These are phyloP conservation scores for Drosophila oshimai DNA, from an alignment of 1,140 invertebrate species.

Conservation along the genomic window DNA sequence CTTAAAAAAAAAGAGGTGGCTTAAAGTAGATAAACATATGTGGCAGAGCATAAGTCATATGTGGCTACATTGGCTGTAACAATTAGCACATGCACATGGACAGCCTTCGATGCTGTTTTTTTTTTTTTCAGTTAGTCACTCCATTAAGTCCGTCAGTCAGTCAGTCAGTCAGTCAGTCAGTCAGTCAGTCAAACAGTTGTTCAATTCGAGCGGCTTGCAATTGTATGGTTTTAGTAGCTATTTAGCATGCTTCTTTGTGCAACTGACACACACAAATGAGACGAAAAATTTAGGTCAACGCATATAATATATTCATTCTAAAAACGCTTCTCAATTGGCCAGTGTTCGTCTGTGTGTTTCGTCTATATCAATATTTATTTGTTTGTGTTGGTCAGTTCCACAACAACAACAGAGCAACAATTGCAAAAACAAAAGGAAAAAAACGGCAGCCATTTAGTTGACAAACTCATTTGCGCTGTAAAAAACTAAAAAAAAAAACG, in stretches of 20 bases:
- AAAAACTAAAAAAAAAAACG: background rate
- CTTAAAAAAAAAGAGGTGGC: background rate
- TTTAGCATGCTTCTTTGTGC: conserved; percentile 45
- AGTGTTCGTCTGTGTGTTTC: background rate
- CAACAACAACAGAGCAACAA: background rate
- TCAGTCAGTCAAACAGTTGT: conserved; percentile 3
- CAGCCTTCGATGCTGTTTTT: conserved; percentile 23
- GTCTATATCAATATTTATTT: conserved; percentile 30
- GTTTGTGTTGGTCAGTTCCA: conserved; percentile 21
- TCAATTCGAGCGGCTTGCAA: conserved; percentile 10
- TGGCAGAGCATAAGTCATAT: conserved; percentile 1
- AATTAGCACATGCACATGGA: conserved; percentile 29
- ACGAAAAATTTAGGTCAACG: conserved; percentile 37
- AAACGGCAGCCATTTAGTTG: conserved; percentile 9
- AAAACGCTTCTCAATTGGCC: conserved; percentile 15
- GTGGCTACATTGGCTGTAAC: conserved; percentile 2
- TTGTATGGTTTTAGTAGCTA: conserved; percentile 36
- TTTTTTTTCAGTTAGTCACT: conserved; percentile 18
- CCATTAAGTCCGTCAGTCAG: conserved; percentile 18
- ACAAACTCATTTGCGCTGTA: conserved; percentile 15
- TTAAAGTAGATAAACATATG: background rate
- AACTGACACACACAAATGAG: conserved; percentile 19
- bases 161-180: background rate
- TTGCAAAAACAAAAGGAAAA: conserved; percentile 1
- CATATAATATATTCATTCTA: conserved; percentile 43